Base-by-base conservation (phyloP, 2,797 vertebrate species). In the Danio aesculapii region DNA sequence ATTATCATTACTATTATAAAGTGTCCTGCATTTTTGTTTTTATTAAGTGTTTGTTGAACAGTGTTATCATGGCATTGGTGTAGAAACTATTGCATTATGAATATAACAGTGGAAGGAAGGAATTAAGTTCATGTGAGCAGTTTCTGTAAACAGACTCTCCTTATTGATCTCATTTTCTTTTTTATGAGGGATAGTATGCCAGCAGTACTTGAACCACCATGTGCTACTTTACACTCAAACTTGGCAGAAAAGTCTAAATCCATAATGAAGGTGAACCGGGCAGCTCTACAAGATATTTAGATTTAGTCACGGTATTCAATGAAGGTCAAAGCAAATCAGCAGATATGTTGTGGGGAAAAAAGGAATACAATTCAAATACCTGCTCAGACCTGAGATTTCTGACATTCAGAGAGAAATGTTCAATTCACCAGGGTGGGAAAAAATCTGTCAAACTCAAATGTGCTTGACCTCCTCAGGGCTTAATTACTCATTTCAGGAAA, bases 251-350 rank as follows among this genome's bases (percentile, higher is more conserved):
- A 16, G 53, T 58, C 55, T 73, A 59, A 73, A 47, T 59, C 55
- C 17, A 10, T 73, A 58, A 73, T 73, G 8, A 59, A 59, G 55
- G 70, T 44, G 17, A 53, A 72, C 17, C 53, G 19, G 70, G 12
- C 53, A 46, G 41, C 68, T 12, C 50, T 53, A 17, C 1, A 0
- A 69, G 21, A n/a, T 16, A 41, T 53, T 41, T 53, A 1, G n/a
- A 43, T 71, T 57, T 71, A 52, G 67, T n/a, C 14, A 52, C 13
- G 5, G 14, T 44, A 57, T 17, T 57, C 16, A 58, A 13, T 0
- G 16, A 46, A 57, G 64, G 64, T 69, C 67, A 69, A 72, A 72
- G 43, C 52, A 57, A 55, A 72, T 10, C 4, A 57, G 39, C 16
- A 57, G 10, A n/a, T 1, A 9, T 43, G 61, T 43, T 67, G 46